phyloP scores from a whole-genome alignment of 2,888 invertebrate species.

The Leptopterna dolabrata region DNA sequence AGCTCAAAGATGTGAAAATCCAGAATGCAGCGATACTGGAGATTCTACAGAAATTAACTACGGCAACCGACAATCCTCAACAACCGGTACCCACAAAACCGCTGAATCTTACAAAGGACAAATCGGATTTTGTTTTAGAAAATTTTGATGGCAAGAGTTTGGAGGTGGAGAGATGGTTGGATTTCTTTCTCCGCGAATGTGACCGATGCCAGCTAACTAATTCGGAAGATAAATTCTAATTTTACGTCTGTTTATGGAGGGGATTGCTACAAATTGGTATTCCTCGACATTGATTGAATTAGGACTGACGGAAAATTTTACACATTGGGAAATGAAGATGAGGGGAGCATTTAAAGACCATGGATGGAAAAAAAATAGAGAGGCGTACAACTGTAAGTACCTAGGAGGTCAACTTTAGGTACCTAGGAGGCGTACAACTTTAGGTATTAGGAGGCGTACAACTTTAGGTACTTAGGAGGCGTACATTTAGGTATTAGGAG shows the following conservation, averaged over 20 bases:
- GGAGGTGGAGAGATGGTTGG: conserved; percentile 17
- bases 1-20: too few relatives aligned
- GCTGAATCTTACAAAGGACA: conserved; percentile 11
- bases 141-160: conserved; percentile 35
- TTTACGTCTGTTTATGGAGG: conserved; percentile 36
- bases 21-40: conserved; percentile 6
- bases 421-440: too few relatives aligned
- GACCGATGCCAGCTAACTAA: conserved; percentile 4
- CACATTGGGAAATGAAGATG: conserved; percentile 18
- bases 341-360: too few relatives aligned
- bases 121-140: conserved; percentile 40
- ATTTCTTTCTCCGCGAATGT: conserved; percentile 22
- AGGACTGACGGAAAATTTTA: conserved; percentile 5
- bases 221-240: conserved; percentile 42
- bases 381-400: too few relatives aligned
- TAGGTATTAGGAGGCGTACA: too few relatives aligned
- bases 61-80: not conserved
- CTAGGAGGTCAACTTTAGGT: too few relatives aligned
- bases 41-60: not conserved
- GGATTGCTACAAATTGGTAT: conserved; percentile 10
- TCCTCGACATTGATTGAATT: conserved; percentile 24
- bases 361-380: too few relatives aligned
- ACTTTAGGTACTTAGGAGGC: too few relatives aligned
- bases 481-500: too few relatives aligned
- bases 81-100: not conserved